phyloP scores from a whole-genome alignment of 2,797 vertebrate species.

The Sebastes hubbsi region DNA sequence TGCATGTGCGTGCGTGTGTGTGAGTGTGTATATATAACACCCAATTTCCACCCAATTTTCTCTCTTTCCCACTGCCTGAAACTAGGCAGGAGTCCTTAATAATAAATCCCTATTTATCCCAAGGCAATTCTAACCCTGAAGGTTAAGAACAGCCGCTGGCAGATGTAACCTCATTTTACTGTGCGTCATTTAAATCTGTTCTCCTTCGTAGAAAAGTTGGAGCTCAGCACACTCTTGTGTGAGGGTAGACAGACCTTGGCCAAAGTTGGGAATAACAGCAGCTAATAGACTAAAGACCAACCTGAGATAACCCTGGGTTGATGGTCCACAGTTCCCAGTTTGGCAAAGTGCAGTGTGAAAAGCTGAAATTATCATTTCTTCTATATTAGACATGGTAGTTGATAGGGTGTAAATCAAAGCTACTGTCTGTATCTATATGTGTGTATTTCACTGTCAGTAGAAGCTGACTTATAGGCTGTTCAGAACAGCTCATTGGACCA shows the following conservation, averaged over 20 bases:
- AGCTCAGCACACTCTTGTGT: neutral
- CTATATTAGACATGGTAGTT: too few species aligned
- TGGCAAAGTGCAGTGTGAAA: neutral
- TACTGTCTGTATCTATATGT: neutral
- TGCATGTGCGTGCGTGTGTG: too few species aligned
- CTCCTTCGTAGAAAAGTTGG: neutral
- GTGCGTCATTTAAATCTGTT: constrained; percentile 8
- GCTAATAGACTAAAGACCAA: too few species aligned
- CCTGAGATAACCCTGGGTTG: neutral
- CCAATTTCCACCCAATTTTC: neutral
- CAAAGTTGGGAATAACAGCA: neutral
- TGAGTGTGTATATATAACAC: too few species aligned
- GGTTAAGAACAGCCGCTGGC: constrained; percentile 23
- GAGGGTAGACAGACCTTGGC: neutral
- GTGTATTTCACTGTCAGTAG: too few species aligned
- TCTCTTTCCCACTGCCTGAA: neutral
- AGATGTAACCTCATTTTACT: constrained; percentile 19
- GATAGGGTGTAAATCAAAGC: neutral
- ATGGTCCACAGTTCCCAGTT: neutral
- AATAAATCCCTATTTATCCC: neutral
- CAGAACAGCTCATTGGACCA: too few species aligned
- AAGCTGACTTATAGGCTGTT: too few species aligned
- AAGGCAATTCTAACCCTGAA: neutral
- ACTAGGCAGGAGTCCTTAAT: neutral
- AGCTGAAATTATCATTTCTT: neutral